A percentile compares a stretch with the other conserved stretches of the same genome.
Evolutionary conservation across 64 coral and sea anemone genomes (phyloP).

Genomic region (Stylophora pistillata): DNA sequence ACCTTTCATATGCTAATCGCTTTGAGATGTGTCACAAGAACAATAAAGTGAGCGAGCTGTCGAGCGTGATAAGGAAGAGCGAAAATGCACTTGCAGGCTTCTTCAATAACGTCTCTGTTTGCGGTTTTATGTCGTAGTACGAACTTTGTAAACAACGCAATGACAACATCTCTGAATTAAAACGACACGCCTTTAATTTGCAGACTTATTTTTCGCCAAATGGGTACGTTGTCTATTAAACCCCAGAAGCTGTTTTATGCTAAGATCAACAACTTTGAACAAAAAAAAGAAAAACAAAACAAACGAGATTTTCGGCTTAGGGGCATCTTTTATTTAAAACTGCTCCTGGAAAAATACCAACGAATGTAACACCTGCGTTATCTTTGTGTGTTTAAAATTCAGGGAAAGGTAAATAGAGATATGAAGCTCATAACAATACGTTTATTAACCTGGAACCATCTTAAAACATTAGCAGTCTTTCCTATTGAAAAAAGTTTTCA

Average conservation of each 20-base stretch:
- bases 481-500: neutral
- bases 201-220: neutral
- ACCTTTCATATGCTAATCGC: conserved; percentile 3
- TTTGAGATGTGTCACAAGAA: conserved; percentile 18
- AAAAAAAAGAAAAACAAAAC: neutral
- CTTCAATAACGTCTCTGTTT: neutral
- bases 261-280: neutral
- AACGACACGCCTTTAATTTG: neutral
- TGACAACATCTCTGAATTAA: neutral
- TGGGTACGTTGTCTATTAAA: neutral
- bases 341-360: neutral
- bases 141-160: neutral
- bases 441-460: neutral
- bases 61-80: neutral
- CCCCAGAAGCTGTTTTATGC: neutral
- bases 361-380: neutral
- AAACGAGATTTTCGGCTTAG: neutral
- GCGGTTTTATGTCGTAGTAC: neutral
- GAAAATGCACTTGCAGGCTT: no score
- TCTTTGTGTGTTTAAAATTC: neutral
- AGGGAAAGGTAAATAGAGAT: neutral
- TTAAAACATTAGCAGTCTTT: neutral
- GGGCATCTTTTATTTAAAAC: neutral
- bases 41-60: neutral
- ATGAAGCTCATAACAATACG: neutral